A percentile compares a stretch with the other conserved stretches of the same genome.
phyloP scores from a whole-genome alignment of 2,797 vertebrate species.

The Sebastes kiyomatsui region DNA sequence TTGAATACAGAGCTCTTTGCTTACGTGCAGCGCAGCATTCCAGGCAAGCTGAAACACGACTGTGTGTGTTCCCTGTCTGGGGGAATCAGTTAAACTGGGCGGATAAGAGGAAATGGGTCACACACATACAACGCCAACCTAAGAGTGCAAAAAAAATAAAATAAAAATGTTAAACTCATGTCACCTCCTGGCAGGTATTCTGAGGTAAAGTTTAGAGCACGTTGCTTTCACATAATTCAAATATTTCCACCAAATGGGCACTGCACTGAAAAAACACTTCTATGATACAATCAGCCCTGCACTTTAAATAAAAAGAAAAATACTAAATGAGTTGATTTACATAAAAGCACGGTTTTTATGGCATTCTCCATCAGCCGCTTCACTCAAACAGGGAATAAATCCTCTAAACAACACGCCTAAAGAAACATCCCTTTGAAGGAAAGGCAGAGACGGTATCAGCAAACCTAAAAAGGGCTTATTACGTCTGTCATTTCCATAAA shows the following conservation, averaged over 20 bases:
- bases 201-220: background rate
- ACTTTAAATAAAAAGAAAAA: conserved; percentile 1
- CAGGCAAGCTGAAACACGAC: conserved; percentile 70
- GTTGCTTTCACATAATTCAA: background rate
- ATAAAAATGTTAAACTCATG: conserved; percentile 24
- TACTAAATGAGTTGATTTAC: conserved; percentile 22
- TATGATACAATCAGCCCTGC: background rate
- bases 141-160: background rate
- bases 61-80: conserved; percentile 23
- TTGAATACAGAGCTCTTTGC: conserved; percentile 15
- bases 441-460: conserved; percentile 39
- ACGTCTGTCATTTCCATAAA: conserved; percentile 55
- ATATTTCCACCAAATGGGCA: background rate
- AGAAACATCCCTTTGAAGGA: conserved; percentile 49
- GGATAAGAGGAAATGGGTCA: conserved; percentile 53
- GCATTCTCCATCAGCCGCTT: conserved; percentile 26
- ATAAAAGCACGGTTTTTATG: conserved; percentile 7
- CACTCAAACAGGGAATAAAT: conserved; percentile 50
- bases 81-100: conserved; percentile 62
- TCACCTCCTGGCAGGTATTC: conserved; percentile 13
- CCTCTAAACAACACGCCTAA: conserved; percentile 38
- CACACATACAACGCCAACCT: conserved; percentile 25
- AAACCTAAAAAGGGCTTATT: conserved; percentile 43
- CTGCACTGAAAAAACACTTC: background rate
- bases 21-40: conserved; percentile 67